Evolutionary conservation across 2,888 invertebrate genomes (phyloP).

Genomic region (Drosophila melanosoma): DNA sequence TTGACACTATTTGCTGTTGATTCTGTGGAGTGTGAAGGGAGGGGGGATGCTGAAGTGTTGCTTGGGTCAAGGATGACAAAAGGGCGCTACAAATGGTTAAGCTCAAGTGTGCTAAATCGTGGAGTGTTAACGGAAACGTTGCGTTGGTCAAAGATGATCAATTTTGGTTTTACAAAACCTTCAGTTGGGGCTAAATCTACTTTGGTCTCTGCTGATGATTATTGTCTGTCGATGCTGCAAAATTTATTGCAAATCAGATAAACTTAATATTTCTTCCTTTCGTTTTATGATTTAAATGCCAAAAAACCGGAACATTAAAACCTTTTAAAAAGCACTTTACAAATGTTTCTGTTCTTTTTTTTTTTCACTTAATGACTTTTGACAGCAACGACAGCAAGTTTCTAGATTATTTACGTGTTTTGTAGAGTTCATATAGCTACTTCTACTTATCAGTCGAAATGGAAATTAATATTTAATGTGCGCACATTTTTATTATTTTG

Average conservation of each 20-base stretch:
- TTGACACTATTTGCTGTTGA: constrained; percentile 45
- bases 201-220: not conserved
- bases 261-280: not conserved
- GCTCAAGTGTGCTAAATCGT: constrained; percentile 31
- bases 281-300: not conserved
- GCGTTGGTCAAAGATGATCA: constrained; percentile 29
- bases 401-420: constrained; percentile 20
- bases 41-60: constrained; percentile 56
- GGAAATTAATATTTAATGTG: constrained; percentile 79
- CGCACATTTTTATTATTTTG: constrained; percentile 68
- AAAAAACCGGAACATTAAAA: not conserved
- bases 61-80: constrained; percentile 59
- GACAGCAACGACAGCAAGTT: constrained; percentile 14
- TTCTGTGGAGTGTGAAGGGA: not conserved
- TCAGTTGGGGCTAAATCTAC: not conserved
- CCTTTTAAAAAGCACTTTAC: not conserved
- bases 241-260: not conserved
- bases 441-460: constrained; percentile 74
- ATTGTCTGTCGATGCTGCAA: not conserved
- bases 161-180: not conserved
- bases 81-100: constrained; percentile 35
- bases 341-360: not conserved
- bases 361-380: constrained; percentile 30
- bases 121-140: constrained; percentile 44
- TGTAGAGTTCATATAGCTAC: constrained; percentile 35